Evolutionary conservation across 2,888 invertebrate species (phyloP), one percentile per base, ranked within the genome.

Genomic region (Rotaria socialis): DNA sequence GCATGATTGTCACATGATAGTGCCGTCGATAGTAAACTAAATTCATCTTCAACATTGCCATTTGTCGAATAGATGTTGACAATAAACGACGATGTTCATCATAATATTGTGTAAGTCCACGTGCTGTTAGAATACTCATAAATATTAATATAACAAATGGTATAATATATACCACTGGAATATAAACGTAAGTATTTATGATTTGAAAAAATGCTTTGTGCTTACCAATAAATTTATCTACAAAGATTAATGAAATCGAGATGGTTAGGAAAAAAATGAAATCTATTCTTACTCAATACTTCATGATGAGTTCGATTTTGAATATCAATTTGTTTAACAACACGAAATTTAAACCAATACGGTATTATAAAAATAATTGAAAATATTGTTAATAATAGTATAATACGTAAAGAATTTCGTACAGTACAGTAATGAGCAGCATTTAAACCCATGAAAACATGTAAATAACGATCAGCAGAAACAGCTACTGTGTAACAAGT

Each of bases 401-500:
- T 80, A 6, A 80, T 80, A 24, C 47, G 43, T 47, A 80, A 22
- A 14, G 80, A 22, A 47, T 80, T 80, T 47, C 24, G 43, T 24
- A 80, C 8, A 4, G 80, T 80, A 80, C 47, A 80, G 47, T 47
- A 47, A 1, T 80, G 43, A n/a, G n/a, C n/a, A 19, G 47, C 0
- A 47, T 80, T 43, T n/a, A 80, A 11, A n/a, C 80, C 80, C 24
- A n/a, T 24, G 7, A 47, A 47, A 47, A 80, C 22, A 80, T 80
- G 47, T 80, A 80, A 80, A 47, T 47, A 80, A 11, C 80, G 80
- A 80, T 80, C 80, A n/a, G 47, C 47, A 10, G 80, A 80, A 10
- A 80, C 80, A 47, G 80, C 80, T 14, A 80, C 80, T 24, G 80
- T 80, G n/a, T 80, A 80, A n/a, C 47, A 80, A 47, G 47, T 80